phyloP scores from a whole-genome alignment of 2,797 vertebrate species.

The Aselliscus stoliczkanus region DNA sequence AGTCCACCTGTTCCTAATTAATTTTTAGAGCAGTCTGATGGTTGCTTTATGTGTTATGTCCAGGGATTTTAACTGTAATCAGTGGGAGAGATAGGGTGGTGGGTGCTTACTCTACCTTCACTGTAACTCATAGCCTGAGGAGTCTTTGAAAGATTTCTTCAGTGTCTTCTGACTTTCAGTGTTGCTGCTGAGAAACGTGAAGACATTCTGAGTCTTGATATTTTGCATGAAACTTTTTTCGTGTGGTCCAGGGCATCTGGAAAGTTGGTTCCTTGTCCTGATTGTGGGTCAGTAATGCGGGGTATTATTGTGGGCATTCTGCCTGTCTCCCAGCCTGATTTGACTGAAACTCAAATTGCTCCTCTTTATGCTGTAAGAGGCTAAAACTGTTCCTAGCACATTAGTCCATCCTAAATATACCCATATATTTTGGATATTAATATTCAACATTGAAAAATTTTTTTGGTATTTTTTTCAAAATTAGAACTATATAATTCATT shows the following conservation, averaged over 20 bases:
- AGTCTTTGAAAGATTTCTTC: background rate
- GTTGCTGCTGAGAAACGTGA: background rate
- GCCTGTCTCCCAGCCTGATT: background rate
- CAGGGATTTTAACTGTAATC: background rate
- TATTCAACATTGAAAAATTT: background rate
- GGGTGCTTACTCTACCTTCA: background rate
- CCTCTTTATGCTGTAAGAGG: background rate
- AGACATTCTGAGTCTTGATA: background rate
- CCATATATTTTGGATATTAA: background rate
- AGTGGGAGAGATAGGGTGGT: background rate
- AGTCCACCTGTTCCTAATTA: background rate
- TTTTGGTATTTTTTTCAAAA: background rate
- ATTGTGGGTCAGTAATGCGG: background rate
- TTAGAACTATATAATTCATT: background rate
- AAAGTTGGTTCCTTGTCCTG: background rate
- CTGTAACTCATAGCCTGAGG: background rate
- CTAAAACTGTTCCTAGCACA: background rate
- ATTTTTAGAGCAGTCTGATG: background rate
- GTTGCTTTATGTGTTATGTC: background rate
- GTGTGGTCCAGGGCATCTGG: background rate
- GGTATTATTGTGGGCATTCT: background rate
- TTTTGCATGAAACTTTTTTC: background rate
- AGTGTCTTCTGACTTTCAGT: background rate
- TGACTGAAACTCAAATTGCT: background rate
- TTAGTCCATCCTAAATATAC: background rate